Conservation (phyloP, 2,888 invertebrate species). For the Cephus pulcher region DNA sequence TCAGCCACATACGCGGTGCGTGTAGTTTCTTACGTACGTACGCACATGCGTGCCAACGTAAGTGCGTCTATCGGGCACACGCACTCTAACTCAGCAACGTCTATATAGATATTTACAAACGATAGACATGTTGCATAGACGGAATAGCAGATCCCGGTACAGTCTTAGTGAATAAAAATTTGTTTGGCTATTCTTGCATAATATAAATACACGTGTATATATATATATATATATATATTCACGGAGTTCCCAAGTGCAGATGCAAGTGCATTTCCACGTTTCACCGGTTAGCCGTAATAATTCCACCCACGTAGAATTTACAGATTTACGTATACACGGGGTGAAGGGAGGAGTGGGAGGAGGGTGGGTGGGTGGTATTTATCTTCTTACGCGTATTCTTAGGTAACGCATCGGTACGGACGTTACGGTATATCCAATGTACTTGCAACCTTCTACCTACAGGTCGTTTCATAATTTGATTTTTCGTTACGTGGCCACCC, state of each 20-base stretch:
- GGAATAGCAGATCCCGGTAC: neutral
- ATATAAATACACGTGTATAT: neutral
- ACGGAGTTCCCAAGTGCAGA: neutral
- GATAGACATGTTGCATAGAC: neutral
- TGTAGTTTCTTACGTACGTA: conserved; percentile 6
- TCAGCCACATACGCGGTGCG: conserved; percentile 21
- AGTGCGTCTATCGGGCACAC: neutral
- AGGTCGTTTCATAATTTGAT: conserved; percentile 38
- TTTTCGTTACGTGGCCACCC: conserved; percentile 18
- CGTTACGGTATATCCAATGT: conserved; percentile 11
- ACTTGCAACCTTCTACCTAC: conserved; percentile 5
- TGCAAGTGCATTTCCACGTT: neutral
- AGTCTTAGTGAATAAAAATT: neutral
- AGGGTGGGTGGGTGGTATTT: no score
- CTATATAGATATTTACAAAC: neutral
- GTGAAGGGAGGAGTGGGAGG: neutral
- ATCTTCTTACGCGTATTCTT: conserved; percentile 29
- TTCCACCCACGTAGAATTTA: neutral
- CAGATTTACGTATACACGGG: neutral
- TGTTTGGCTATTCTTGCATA: neutral
- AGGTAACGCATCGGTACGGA: conserved; percentile 35
- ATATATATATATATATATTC: neutral
- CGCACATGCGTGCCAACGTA: conserved; percentile 2
- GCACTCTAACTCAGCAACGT: neutral
- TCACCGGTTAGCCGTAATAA: neutral